Conservation (phyloP, 2,888 invertebrate genomes). For the Linnaemya vulpina region DNA sequence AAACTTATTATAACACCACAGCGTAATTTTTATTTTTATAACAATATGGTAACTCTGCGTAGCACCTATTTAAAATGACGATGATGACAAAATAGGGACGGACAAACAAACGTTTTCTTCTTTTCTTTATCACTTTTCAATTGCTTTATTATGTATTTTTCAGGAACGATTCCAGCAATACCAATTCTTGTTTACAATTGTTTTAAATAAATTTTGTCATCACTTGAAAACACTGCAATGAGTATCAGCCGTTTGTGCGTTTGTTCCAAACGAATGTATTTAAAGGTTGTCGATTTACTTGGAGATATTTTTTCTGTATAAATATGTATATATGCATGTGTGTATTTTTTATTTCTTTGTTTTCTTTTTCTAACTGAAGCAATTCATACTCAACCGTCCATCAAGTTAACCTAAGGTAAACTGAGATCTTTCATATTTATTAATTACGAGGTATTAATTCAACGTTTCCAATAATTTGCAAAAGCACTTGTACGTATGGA, state of each 20-base stretch:
- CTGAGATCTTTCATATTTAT: not conserved
- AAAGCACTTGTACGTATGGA: not conserved
- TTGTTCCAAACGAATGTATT: conserved; percentile 4
- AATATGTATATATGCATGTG: not conserved
- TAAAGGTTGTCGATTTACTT: conserved; percentile 55
- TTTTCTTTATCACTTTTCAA: conserved; percentile 6
- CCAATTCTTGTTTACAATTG: conserved; percentile 43
- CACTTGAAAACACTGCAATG: conserved; percentile 12
- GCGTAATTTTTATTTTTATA: conserved; percentile 8
- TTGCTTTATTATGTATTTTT: conserved; percentile 31
- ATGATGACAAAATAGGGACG: conserved; percentile 20
- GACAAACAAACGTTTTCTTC: conserved; percentile 15
- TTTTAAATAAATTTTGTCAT: conserved; percentile 36
- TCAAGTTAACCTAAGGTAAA: conserved; percentile 15
- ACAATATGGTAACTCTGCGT: conserved; percentile 31
- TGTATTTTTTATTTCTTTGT: conserved; percentile 18
- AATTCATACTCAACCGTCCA: conserved; percentile 25
- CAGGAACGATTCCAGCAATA: conserved; percentile 16
- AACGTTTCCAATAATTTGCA: not conserved
- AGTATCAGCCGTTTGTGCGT: conserved; percentile 7
- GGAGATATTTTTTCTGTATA: conserved; percentile 9
- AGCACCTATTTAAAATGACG: conserved; percentile 21
- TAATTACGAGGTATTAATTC: not conserved
- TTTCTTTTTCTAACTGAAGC: conserved; percentile 6
- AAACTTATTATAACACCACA: conserved; percentile 35